Evolutionary conservation across 2,113 vertebrate species (phyloP), one percentile per base, ranked within the genome.

Genomic region (Turnix velox): DNA sequence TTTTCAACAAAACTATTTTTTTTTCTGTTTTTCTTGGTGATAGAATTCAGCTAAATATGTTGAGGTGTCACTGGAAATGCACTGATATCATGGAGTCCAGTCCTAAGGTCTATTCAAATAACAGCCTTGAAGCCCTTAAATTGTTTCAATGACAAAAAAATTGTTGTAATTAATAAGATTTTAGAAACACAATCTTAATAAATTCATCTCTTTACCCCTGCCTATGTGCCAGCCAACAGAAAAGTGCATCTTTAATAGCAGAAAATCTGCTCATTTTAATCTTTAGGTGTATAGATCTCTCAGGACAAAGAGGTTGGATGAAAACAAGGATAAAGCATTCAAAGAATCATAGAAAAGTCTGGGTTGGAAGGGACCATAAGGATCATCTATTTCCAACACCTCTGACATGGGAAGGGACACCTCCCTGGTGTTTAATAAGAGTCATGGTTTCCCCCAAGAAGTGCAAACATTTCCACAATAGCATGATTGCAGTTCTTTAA

Each of bases 391-490:
- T n/a, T n/a, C n/a, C n/a, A n/a, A n/a, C n/a, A n/a, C n/a, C n/a
- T n/a, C n/a, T n/a, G n/a, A n/a, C n/a, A n/a, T n/a, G n/a, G n/a
- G n/a, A n/a, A n/a, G n/a, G n/a, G n/a, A n/a, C n/a, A n/a, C n/a
- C n/a, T n/a, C n/a, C n/a, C n/a, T n/a, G n/a, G n/a, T n/a, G n/a
- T 62, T 71, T 28, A 76, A 4, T 4, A 59, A 8, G 15, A 88
- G 18, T 18, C 15, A 27, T 5, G 12, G 0, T 1, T 46, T 9
- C 7, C 13, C 18, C 27, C 14, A 33, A 37, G 59, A 52, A 12
- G 4, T 3, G 2, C 4, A 20, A 39, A 76, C 57, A 87, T 49
- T 5, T 33, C 33, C 12, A 24, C 0, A 1, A 42, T 4, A n/a
- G 7, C 45, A 4, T 46, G 23, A 15, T 6, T 73, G 9, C 49